Evolutionary conservation across 2,113 vertebrate species (phyloP), one percentile per base, ranked within the genome.

Genomic region (Marcusenius ussheri): DNA sequence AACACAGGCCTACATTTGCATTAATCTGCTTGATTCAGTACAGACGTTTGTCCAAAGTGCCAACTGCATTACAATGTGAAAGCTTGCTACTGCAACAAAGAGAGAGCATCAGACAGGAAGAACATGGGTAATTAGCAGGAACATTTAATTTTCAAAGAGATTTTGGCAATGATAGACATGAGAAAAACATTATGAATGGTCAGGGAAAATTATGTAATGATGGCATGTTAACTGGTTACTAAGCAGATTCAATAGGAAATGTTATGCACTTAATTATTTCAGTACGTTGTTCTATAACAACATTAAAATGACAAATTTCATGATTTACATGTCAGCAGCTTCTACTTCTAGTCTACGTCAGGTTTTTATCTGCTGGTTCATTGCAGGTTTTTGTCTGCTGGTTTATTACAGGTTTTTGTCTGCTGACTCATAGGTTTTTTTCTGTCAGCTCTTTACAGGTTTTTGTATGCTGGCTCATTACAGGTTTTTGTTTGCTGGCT

Each of bases 321-420:
- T 45, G 19, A 10, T 85, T 49, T 85, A 50, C 11, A 35, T 77
- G 35, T 42, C 3, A 77, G 31, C 35, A 77, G 35, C 35, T 35
- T 77, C 13, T 35, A 15, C 35, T 77, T 77, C 35, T 17, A 77
- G 31, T 10, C 70, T 39, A n/a, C 3, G 4, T 62, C 24, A 96
- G 88, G 87, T 96, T 96, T 92, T 93, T 96, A 5, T 95, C 93
- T 85, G 95, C 94, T 0, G 97, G 97, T 1, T 56, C 5, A 1
- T 56, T 56, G 7, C 8, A 62, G 8, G 58, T 8, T 62, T 62
- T 66, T 66, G 58, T 10, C 0, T 62, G 58, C 24, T 66, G 58
- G n/a, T 3, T 11, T 1, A 0, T 66, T 66, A 11, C 2, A n/a
- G 58, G 7, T 10, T 27, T 66, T 66, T 66, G 58, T 62, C 8